phyloP scores from a whole-genome alignment of 2,797 vertebrate genomes.

The Sebastes baramenuke region DNA sequence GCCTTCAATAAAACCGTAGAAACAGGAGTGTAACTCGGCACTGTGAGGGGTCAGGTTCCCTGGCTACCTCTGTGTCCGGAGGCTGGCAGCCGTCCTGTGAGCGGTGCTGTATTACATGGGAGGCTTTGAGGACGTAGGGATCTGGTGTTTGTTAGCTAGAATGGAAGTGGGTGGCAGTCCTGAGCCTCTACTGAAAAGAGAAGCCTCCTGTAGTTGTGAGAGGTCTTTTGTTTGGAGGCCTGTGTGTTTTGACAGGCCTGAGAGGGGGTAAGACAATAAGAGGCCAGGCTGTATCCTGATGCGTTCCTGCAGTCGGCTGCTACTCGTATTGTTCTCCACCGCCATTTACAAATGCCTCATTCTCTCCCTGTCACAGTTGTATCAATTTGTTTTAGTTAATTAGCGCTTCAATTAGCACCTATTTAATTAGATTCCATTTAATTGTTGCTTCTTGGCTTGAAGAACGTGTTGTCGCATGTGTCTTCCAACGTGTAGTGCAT shows the following conservation, averaged over 20 bases:
- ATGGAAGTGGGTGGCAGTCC: constrained; percentile 34
- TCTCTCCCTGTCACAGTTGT: constrained; percentile 41
- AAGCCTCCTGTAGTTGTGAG: constrained; percentile 36
- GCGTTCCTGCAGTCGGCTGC: constrained; percentile 2
- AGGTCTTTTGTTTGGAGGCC: constrained; percentile 51
- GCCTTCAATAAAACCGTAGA: constrained; percentile 14
- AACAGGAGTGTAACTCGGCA: constrained; percentile 4
- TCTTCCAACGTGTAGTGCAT: not conserved
- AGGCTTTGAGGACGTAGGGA: constrained; percentile 10
- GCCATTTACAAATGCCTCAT: constrained; percentile 30
- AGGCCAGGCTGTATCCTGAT: constrained; percentile 16
- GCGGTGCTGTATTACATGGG: constrained; percentile 34
- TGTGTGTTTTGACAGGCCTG: constrained; percentile 70
- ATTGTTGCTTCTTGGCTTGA: constrained; percentile 43
- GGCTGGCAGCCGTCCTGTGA: constrained; percentile 6
- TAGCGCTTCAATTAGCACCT: constrained; percentile 51
- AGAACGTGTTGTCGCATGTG: constrained; percentile 18
- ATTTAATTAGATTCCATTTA: constrained; percentile 45
- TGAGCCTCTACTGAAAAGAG: constrained; percentile 35
- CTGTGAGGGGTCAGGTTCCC: constrained; percentile 30
- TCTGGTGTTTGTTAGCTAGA: constrained; percentile 37
- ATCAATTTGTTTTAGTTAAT: constrained; percentile 57
- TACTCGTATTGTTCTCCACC: constrained; percentile 14
- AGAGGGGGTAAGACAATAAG: constrained; percentile 53
- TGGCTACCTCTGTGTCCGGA: not conserved